Percentiles rank a stretch among this genome's conserved stretches.
Evolutionary conservation across 2,888 invertebrate species (phyloP).

Genomic region (Drosophila greeni): DNA sequence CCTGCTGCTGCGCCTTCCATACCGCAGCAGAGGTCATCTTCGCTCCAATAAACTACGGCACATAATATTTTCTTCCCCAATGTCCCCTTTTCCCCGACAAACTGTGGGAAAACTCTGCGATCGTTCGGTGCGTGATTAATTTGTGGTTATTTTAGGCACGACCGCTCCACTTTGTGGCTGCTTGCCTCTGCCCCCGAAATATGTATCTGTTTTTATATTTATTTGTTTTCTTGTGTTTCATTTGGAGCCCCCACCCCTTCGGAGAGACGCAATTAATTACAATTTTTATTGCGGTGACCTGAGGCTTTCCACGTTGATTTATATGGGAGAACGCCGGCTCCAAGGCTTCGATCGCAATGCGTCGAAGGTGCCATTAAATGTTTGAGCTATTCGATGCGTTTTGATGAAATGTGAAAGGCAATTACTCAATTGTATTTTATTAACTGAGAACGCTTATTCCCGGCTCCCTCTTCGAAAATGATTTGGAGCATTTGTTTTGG

Average conservation of each 20-base stretch:
- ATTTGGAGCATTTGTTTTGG: constrained; percentile 29
- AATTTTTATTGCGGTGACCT: constrained; percentile 68
- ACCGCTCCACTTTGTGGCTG: constrained; percentile 37
- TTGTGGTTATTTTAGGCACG: constrained; percentile 63
- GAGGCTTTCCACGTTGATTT: constrained; percentile 57
- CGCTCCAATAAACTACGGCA: constrained; percentile 9
- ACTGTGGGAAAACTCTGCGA: constrained; percentile 28
- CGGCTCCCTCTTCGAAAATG: constrained; percentile 9
- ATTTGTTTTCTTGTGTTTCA: constrained; percentile 53
- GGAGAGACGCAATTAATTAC: constrained; percentile 66
- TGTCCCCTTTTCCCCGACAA: constrained; percentile 3
- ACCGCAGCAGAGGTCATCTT: constrained; percentile 16
- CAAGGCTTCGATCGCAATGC: constrained; percentile 28
- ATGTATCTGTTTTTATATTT: constrained; percentile 46
- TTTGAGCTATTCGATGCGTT: constrained; percentile 56
- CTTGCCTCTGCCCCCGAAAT: constrained; percentile 20
- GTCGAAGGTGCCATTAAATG: constrained; percentile 64
- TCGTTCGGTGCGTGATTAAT: constrained; percentile 59
- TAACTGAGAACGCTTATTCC: constrained; percentile 52
- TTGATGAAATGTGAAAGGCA: constrained; percentile 62
- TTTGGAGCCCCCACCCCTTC: constrained; percentile 1
- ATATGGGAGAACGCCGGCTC: constrained; percentile 58
- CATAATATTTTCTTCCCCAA: constrained; percentile 32
- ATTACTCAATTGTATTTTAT: constrained; percentile 66
- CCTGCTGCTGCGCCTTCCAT: constrained; percentile 13